Base-by-base conservation (phyloP, 2,888 invertebrate species). In the Papilio gigon region DNA sequence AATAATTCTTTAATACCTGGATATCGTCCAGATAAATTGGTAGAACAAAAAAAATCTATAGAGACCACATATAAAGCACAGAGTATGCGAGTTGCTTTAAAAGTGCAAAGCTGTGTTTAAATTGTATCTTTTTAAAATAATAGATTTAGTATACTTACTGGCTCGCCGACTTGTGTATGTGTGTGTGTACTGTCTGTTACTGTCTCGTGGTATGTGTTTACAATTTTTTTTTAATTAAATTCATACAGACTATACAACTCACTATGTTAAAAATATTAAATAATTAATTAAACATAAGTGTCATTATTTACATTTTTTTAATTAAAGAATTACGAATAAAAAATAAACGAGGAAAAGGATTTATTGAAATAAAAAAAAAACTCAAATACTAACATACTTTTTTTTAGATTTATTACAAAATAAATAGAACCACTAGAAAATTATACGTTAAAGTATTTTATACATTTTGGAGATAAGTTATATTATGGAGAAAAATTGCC, bases 71-170 rank as follows among this genome's bases (percentile, higher is more conserved):
- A 65, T 59, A 60, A 65, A 70, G 69, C 69, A 33, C 33, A 35
- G 33, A 42, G 35, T 65, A 44, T 70, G 61, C 61, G n/a, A 14
- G 44, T 65, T 42, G 65, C 56, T 58, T 65, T 53, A 25, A 62
- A 17, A 65, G 56, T 70, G 65, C 65, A 74, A 83, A 83, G 84
- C 84, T 78, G 83, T 86, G 86, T 65, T 65, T 71, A 63, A 71
- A 73, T 73, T 73, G 70, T 77, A 76, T 72, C 9, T 17, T n/a
- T 56, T 30, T 75, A 81, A 77, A 76, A 71, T 81, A 77, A 77
- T 78, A 78, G 74, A 78, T 72, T 70, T 77, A 73, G 88, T 90
- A 90, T 90, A 91, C 91, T 91, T 84, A 91, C 91, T 77, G 76
- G 83, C 76, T 76, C 87, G 80, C 78, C 89, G 87, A 44, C 72